Evolutionary conservation across 2,888 invertebrate species (phyloP).

Genomic region (Notodonta ziczac): DNA sequence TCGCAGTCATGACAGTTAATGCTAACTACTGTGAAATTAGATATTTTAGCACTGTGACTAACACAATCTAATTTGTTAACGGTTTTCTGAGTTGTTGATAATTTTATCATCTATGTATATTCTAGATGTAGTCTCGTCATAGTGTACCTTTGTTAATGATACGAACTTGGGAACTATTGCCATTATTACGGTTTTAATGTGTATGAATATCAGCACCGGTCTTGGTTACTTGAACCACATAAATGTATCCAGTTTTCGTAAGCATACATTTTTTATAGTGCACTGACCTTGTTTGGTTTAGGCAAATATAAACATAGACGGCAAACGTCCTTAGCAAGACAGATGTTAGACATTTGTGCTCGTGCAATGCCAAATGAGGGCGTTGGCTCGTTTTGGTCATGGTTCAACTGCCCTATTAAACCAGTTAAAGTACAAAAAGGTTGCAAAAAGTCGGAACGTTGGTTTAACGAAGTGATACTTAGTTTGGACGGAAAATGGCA

Average conservation of each 20-base stretch:
- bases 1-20: slow-evolving; percentile 1
- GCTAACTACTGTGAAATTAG: slow-evolving; percentile 1
- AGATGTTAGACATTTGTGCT: slow-evolving; percentile 40
- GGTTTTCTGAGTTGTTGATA: background rate
- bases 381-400: slow-evolving; percentile 41
- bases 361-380: slow-evolving; percentile 50
- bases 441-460: background rate
- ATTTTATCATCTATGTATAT: background rate
- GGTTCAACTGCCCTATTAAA: slow-evolving; percentile 30
- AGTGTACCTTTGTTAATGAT: background rate
- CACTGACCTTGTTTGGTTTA: slow-evolving; percentile 20
- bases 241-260: slow-evolving; percentile 4
- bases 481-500: background rate
- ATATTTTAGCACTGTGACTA: background rate
- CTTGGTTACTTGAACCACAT: background rate
- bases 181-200: background rate
- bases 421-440: slow-evolving; percentile 11
- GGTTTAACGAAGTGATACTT: background rate
- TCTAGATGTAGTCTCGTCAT: background rate
- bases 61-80: slow-evolving; percentile 1
- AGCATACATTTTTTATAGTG: slow-evolving; percentile 11
- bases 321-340: slow-evolving; percentile 42
- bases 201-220: background rate
- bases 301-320: slow-evolving; percentile 32
- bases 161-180: background rate